A percentile compares a stretch with the other conserved stretches of the same genome.
Conservation (phyloP, 2,797 vertebrate species). For the Coregonus suidteri region DNA sequence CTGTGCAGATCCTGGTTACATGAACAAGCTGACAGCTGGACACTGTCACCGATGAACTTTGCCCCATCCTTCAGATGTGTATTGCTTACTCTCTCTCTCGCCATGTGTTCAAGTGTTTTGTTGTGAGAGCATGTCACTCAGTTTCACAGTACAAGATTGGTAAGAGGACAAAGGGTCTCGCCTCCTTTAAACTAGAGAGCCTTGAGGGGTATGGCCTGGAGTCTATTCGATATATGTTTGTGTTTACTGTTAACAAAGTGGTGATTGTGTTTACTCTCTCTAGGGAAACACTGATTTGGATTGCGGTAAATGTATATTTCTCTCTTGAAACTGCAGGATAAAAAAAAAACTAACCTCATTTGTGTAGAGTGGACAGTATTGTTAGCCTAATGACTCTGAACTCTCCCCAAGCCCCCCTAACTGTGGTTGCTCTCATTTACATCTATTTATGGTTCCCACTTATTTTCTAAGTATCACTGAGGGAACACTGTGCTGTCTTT, state of each 20-base stretch:
- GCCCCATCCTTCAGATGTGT: conserved; percentile 60
- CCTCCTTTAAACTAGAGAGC: background rate
- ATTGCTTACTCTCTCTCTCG: conserved; percentile 31
- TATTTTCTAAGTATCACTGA: conserved; percentile 3
- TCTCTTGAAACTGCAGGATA: background rate
- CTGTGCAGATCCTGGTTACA: conserved; percentile 11
- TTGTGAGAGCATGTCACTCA: background rate
- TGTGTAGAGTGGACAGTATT: background rate
- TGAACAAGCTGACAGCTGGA: conserved; percentile 63
- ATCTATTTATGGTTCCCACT: conserved; percentile 6
- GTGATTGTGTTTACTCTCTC: background rate
- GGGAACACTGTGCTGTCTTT: background rate
- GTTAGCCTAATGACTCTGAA: background rate
- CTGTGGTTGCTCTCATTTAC: background rate
- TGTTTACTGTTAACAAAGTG: background rate
- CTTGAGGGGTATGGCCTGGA: background rate
- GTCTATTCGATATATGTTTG: background rate
- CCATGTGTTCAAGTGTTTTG: background rate
- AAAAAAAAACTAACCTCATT: background rate
- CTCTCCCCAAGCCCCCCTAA: background rate
- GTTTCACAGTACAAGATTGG: background rate
- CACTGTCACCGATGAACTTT: conserved; percentile 66
- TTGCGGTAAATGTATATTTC: background rate
- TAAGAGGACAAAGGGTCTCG: background rate
- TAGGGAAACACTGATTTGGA: background rate